These are phyloP conservation scores for Okapia johnstoni DNA, from an alignment of 2,113 vertebrate species.

Conservation along the genomic window DNA sequence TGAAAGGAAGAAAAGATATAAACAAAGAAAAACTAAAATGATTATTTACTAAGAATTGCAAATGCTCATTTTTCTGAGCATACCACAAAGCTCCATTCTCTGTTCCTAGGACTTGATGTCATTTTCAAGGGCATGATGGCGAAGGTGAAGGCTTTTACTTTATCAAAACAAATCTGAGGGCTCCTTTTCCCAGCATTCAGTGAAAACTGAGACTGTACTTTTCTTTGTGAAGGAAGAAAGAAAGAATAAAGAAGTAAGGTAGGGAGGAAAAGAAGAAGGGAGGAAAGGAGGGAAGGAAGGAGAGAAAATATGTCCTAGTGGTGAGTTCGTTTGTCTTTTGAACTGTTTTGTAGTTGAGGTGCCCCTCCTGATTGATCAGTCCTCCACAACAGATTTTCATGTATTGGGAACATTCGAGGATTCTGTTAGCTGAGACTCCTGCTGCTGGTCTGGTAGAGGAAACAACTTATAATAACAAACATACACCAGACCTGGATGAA, in stretches of 20 bases:
- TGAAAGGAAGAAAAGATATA: constrained; percentile 52
- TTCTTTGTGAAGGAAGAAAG: not conserved
- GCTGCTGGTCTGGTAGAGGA: not conserved
- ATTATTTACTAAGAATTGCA: constrained; percentile 65
- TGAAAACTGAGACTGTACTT: constrained; percentile 44
- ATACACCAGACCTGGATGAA: constrained; percentile 84
- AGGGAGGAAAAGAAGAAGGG: not conserved
- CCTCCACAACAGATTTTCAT: not conserved
- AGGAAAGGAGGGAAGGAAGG: fast-evolving
- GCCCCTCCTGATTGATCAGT: not conserved
- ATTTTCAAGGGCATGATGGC: constrained; percentile 6
- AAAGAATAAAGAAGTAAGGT: not conserved
- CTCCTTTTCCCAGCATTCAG: constrained; percentile 24
- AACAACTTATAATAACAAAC: constrained; percentile 83
- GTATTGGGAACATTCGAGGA: constrained; percentile 31
- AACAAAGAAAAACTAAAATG: constrained; percentile 51
- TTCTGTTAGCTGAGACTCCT: not conserved
- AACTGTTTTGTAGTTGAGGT: not conserved
- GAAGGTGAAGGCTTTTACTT: constrained; percentile 48
- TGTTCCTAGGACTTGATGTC: not conserved
- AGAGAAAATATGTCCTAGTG: not conserved
- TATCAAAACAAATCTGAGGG: constrained; percentile 58
- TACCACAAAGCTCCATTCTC: constrained; percentile 42
- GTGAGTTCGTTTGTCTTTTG: not conserved
- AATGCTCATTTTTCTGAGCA: constrained; percentile 57